These are phyloP conservation scores for Saccostrea glomerata DNA, from an alignment of 1,140 invertebrate species.

Conservation along the genomic window DNA sequence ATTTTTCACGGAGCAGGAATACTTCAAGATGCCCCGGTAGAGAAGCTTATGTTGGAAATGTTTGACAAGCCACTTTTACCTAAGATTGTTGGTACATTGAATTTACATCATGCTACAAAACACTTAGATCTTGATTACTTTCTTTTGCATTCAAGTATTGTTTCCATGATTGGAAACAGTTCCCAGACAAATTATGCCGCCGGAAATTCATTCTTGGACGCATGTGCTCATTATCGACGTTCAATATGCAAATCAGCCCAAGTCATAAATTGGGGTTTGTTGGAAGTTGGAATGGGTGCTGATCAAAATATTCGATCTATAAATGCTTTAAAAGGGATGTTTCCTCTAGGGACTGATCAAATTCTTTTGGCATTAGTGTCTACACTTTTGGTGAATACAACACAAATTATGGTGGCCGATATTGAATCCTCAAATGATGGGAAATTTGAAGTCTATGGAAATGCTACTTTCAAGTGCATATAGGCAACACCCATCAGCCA, in stretches of 20 bases:
- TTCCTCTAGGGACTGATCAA: no score
- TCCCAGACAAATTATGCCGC: conserved; percentile 52
- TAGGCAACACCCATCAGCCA: no score
- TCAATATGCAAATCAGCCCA: conserved; percentile 51
- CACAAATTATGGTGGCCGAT: no score
- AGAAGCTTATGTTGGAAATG: conserved; percentile 57
- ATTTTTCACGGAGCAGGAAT: conserved; percentile 69
- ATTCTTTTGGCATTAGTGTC: no score
- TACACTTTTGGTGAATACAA: no score
- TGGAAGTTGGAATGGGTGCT: conserved; percentile 56
- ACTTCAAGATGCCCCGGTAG: conserved; percentile 61
- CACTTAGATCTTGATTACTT: conserved; percentile 36
- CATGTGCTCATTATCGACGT: conserved; percentile 61
- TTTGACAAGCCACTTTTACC: conserved; percentile 62
- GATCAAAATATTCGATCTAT: no score
- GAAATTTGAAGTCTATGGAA: no score
- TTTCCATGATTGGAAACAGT: conserved; percentile 22
- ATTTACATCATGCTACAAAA: conserved; percentile 60
- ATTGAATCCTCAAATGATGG: no score
- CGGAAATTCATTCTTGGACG: conserved; percentile 66
- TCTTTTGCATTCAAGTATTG: conserved; percentile 40
- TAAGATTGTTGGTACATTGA: conserved; percentile 70
- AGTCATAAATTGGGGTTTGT: conserved; percentile 64
- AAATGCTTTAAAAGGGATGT: no score
- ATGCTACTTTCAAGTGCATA: no score